Conservation (phyloP, 2,888 invertebrate species). For the Alitta virens region DNA sequence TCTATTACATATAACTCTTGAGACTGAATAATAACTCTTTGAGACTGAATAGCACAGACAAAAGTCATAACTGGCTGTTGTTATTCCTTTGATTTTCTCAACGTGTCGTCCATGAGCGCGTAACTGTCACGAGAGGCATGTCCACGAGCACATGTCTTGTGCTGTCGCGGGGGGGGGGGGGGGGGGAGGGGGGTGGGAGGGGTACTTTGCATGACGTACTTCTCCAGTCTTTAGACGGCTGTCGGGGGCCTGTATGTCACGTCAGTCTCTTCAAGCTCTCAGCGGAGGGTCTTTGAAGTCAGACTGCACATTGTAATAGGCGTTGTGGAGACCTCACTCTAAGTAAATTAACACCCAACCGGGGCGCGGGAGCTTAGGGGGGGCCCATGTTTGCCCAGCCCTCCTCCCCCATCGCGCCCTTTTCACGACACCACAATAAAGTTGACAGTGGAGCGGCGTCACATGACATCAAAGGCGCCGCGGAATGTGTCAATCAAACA, state of each 20-base stretch:
- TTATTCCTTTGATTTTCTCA: no score
- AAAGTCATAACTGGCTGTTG: no score
- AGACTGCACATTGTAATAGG: neutral
- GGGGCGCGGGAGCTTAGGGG: neutral
- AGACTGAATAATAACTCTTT: no score
- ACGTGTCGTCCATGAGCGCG: no score
- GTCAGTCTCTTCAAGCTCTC: neutral
- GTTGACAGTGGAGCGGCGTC: constrained; percentile 6
- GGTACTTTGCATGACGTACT: no score
- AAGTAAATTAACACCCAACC: constrained; percentile 11
- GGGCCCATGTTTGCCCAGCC: constrained; percentile 6
- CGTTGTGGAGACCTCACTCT: constrained; percentile 1
- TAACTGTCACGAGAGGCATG: neutral
- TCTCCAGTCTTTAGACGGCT: no score
- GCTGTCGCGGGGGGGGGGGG: no score
- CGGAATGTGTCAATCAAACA: constrained; percentile 17
- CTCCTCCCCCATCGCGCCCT: neutral
- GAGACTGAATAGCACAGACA: no score
- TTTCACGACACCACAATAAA: constrained; percentile 15
- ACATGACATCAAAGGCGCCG: constrained; percentile 8
- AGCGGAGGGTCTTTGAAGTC: constrained; percentile 4
- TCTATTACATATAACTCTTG: no score
- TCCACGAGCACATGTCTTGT: no score
- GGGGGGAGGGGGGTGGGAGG: no score
- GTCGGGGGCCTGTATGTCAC: neutral